A percentile compares a stretch with the other conserved stretches of the same genome.
Evolutionary conservation across 2,113 vertebrate species (phyloP).

Genomic region (rabbit (Oryctolagus cuniculus)): DNA sequence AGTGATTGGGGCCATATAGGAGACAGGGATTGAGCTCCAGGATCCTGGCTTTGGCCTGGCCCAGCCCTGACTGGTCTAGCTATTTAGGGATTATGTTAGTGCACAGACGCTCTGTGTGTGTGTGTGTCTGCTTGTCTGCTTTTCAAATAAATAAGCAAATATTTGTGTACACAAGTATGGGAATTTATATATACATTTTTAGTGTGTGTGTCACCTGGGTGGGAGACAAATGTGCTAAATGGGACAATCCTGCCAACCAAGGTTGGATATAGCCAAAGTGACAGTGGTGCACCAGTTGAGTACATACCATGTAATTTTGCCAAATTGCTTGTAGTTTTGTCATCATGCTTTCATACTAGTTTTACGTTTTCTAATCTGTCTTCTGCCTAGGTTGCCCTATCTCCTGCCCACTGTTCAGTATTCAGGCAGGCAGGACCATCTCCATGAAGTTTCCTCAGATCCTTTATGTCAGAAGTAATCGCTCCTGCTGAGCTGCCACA

Average conservation of each 20-base stretch:
- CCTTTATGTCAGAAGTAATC: conserved; percentile 27
- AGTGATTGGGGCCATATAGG: no score
- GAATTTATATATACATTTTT: neutral
- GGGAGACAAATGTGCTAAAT: neutral
- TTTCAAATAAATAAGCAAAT: no score
- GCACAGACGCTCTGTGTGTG: no score
- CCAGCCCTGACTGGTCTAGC: no score
- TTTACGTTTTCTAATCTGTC: neutral
- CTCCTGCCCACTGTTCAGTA: neutral
- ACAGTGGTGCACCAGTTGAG: neutral
- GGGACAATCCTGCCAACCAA: neutral
- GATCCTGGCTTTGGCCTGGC: no score
- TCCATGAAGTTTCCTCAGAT: neutral
- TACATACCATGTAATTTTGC: neutral
- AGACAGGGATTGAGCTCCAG: no score
- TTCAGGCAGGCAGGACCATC: neutral
- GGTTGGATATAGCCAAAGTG: neutral
- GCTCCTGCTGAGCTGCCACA: neutral
- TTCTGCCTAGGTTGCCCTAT: neutral
- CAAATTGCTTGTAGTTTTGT: neutral
- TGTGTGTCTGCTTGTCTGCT: no score
- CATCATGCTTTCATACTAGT: neutral
- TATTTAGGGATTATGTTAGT: no score
- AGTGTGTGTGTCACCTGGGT: neutral
- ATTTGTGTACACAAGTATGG: neutral